Conservation (phyloP, 2,113 vertebrate genomes). For the Pao palembangensis region DNA sequence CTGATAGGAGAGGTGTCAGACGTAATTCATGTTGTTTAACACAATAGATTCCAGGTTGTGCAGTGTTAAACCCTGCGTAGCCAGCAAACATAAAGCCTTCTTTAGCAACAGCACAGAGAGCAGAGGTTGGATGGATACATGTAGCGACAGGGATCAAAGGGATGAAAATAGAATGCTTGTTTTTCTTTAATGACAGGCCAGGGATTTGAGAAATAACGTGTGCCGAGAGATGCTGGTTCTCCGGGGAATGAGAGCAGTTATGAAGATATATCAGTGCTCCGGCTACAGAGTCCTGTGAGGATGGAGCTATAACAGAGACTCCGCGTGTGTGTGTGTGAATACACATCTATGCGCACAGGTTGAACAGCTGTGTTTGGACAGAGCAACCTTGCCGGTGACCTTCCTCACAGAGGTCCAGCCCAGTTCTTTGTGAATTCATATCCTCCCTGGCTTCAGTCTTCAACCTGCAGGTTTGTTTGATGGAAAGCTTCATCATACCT, state of each 20-base stretch:
- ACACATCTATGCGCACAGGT: conserved; percentile 28
- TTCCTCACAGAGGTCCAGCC: conserved; percentile 33
- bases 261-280: conserved; percentile 59
- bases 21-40: too few species aligned
- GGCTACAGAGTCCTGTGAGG: conserved; percentile 33
- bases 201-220: conserved; percentile 65
- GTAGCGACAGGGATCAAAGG: not conserved
- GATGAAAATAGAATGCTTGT: conserved; percentile 39
- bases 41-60: too few species aligned
- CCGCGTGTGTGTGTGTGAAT: conserved; percentile 32
- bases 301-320: conserved; percentile 26
- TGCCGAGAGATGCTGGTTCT: conserved; percentile 63
- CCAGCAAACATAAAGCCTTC: too few species aligned
- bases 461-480: too few species aligned
- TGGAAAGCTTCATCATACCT: too few species aligned
- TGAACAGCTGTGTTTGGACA: conserved; percentile 71
- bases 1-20: too few species aligned
- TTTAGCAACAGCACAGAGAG: too few species aligned
- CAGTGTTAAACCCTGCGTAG: too few species aligned
- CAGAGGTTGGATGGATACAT: not conserved
- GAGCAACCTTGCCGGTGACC: conserved; percentile 62
- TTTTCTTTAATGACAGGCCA: conserved; percentile 43
- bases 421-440: conserved; percentile 18
- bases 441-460: conserved; percentile 1
- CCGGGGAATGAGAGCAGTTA: conserved; percentile 22